Base-by-base conservation (phyloP, 2,888 invertebrate genomes). In the Cerastis leucographa region DNA sequence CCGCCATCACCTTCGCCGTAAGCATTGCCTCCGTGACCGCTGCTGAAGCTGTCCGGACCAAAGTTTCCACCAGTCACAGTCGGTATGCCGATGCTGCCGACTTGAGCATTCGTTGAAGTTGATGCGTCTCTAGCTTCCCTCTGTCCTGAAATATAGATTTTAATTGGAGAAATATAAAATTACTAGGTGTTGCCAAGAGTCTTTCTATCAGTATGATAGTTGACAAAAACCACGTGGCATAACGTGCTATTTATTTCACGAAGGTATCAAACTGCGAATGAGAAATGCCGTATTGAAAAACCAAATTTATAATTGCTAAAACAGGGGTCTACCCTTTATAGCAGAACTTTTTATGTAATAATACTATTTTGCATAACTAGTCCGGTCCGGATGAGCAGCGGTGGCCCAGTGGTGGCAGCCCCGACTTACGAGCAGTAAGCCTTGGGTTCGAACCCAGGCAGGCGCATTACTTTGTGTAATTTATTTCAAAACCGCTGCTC, bases 1-100 rank as follows among this genome's bases (percentile, higher is more conserved):
- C 81, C 81, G 3, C 65, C 81, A 25, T 68, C 64, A 6, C 80
- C 81, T 0, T 17, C n/a, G 22, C 74, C 80, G 7, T 0, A 0
- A 59, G 59, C 59, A 3, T 2, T 29, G 19, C 80, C 80, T 0
- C 81, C 80, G 44, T 81, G 80, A 12, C 80, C 81, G 40, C 76
- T 71, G 68, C 80, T 81, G 54, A 81, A 76, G 51, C 51, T 40
- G 9, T 68, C 81, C 2, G 5, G 0, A 9, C 29, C 76, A 54
- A 71, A 81, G 0, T 1, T 3, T 12, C 74, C 80, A 11, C 67
- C 80, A n/a, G 5, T 6, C 17, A 80, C 12, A 2, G 9, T 0
- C 0, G 49, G 80, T 1, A 80, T 11, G 14, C 49, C 62, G 35
- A 80, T 49, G 56, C 80, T 80, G 22, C 74, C 80, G 0, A 42